phyloP scores from a whole-genome alignment of 92 coral and sea anemone genomes.

The Blastomussa wellsi region DNA sequence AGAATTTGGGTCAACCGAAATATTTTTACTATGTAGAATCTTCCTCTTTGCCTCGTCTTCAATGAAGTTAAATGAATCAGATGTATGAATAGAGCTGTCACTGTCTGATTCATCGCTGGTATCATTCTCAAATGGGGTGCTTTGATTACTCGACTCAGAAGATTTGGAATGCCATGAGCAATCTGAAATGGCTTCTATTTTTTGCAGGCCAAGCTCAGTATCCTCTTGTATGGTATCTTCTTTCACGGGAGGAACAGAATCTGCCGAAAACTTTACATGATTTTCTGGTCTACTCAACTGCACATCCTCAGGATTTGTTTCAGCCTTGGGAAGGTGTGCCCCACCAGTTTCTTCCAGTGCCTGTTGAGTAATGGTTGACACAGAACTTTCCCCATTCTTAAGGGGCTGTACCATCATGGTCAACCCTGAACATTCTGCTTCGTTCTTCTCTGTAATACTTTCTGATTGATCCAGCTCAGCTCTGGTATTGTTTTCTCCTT shows the following conservation, averaged over 20 bases:
- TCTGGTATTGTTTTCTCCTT: neutral
- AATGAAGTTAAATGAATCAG: conserved; percentile 38
- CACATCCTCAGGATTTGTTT: neutral
- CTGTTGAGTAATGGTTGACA: neutral
- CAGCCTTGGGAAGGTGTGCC: neutral
- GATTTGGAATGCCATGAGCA: neutral
- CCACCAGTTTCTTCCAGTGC: neutral
- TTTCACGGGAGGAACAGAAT: neutral
- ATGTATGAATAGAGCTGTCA: conserved; percentile 36
- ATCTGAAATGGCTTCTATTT: neutral
- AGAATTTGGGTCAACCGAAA: neutral
- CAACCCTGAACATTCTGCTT: neutral
- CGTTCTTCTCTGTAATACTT: neutral
- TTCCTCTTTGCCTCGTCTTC: conserved; percentile 24
- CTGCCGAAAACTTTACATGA: neutral
- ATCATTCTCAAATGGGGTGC: conserved; percentile 48
- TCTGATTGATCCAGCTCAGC: neutral
- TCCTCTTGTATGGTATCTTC: neutral
- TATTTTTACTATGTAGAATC: neutral
- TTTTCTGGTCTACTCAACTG: neutral
- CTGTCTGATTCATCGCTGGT: conserved; percentile 18
- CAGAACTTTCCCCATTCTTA: neutral
- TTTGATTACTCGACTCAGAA: neutral
- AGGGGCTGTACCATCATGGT: neutral
- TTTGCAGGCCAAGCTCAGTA: neutral